A percentile compares a stretch with the other conserved stretches of the same genome.
phyloP scores from a whole-genome alignment of 1,140 invertebrate species.

The Orussus abietinus region DNA sequence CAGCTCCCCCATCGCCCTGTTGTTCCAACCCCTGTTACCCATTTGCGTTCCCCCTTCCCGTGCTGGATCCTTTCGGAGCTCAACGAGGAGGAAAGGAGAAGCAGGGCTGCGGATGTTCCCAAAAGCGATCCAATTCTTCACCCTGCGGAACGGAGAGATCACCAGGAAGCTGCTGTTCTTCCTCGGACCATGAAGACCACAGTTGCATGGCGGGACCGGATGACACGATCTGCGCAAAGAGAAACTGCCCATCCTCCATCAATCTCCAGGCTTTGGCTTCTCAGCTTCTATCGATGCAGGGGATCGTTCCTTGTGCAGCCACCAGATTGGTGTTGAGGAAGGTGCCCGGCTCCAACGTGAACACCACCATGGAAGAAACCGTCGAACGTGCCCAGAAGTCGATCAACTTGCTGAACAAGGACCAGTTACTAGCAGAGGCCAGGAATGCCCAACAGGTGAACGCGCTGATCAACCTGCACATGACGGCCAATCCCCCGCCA shows the following conservation, averaged over 20 bases:
- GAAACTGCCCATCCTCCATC: constrained; percentile 38
- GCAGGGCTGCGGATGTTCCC: not conserved
- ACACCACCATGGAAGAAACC: constrained; percentile 34
- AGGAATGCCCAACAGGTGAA: constrained; percentile 40
- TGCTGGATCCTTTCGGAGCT: constrained; percentile 15
- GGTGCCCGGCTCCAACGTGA: constrained; percentile 38
- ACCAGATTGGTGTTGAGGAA: constrained; percentile 39
- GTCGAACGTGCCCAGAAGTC: constrained; percentile 32
- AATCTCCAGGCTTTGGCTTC: constrained; percentile 44
- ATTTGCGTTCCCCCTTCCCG: constrained; percentile 18
- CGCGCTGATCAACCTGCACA: constrained; percentile 41
- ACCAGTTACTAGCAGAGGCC: constrained; percentile 40
- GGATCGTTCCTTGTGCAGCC: constrained; percentile 37
- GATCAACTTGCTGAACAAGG: constrained; percentile 29
- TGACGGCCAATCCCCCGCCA: constrained; percentile 35
- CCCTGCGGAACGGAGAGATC: not conserved
- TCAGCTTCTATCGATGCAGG: constrained; percentile 41
- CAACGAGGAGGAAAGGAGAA: constrained; percentile 8
- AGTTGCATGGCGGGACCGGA: constrained; percentile 24
- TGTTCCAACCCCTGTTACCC: constrained; percentile 9
- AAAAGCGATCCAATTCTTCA: constrained; percentile 1
- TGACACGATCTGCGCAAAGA: constrained; percentile 32
- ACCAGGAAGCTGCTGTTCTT: constrained; percentile 2
- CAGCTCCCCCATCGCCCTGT: constrained; percentile 2
- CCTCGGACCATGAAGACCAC: constrained; percentile 22